Conservation (phyloP, 2,888 invertebrate species). For the Matsumyia berberina region DNA sequence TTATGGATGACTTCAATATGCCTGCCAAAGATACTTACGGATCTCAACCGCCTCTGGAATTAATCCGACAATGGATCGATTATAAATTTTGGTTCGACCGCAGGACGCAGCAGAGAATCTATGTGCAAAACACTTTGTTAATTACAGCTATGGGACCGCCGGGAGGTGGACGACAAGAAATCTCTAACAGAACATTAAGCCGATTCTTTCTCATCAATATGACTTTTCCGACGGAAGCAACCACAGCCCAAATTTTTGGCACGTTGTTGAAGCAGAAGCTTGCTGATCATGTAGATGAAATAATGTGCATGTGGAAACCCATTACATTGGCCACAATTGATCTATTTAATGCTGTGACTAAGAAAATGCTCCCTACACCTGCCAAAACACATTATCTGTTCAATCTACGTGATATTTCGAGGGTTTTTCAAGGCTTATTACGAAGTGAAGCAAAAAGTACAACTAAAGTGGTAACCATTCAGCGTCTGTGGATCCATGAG, state of each 20-base stretch:
- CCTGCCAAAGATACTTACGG: slow-evolving; percentile 95
- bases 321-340: slow-evolving; percentile 91
- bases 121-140: slow-evolving; percentile 91
- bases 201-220: slow-evolving; percentile 91
- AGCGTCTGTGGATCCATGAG: slow-evolving; percentile 94
- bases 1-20: slow-evolving; percentile 97
- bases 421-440: slow-evolving; percentile 92
- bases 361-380: slow-evolving; percentile 93
- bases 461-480: slow-evolving; percentile 88
- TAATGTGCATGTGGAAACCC: slow-evolving; percentile 88
- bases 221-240: slow-evolving; percentile 92
- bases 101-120: slow-evolving; percentile 90
- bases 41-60: slow-evolving; percentile 94
- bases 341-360: slow-evolving; percentile 89
- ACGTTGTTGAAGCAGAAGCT: slow-evolving; percentile 93
- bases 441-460: slow-evolving; percentile 91
- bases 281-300: slow-evolving; percentile 90
- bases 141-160: slow-evolving; percentile 94
- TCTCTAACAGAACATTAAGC: slow-evolving; percentile 91
- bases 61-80: slow-evolving; percentile 93
- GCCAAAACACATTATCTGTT: slow-evolving; percentile 95
- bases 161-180: slow-evolving; percentile 92
- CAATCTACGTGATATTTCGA: slow-evolving; percentile 94
- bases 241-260: slow-evolving; percentile 92
- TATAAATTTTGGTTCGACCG: slow-evolving; percentile 96